Evolutionary conservation across 2,113 vertebrate species (phyloP).

Genomic region (Pleuronectes platessa): DNA sequence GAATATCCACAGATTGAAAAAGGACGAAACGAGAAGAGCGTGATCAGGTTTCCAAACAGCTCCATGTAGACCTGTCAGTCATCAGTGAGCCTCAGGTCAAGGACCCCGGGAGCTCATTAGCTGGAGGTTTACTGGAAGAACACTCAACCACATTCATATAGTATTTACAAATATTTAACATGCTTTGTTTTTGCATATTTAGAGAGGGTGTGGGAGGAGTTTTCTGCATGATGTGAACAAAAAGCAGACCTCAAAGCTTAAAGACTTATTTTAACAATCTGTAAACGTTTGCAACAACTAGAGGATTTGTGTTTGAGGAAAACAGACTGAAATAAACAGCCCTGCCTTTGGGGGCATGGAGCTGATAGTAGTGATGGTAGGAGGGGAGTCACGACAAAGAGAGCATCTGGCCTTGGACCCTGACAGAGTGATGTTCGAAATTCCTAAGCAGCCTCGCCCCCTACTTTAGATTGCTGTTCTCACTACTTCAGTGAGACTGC

Average conservation of each 20-base stretch:
- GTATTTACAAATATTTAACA: conserved; percentile 42
- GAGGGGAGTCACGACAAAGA: conserved; percentile 59
- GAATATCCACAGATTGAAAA: conserved; percentile 27
- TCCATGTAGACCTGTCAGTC: conserved; percentile 19
- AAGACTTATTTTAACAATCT: neutral
- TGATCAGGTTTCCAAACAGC: conserved; percentile 57
- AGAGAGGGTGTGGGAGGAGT: neutral
- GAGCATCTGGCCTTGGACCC: conserved; percentile 70
- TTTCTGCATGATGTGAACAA: neutral
- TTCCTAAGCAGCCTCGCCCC: conserved; percentile 70
- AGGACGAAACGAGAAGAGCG: neutral
- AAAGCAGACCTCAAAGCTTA: conserved; percentile 2
- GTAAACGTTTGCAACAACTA: neutral
- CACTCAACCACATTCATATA: conserved; percentile 18
- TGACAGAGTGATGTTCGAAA: conserved; percentile 68
- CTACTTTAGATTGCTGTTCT: conserved; percentile 37
- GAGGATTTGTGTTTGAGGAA: conserved; percentile 2
- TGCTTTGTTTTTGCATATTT: conserved; percentile 29
- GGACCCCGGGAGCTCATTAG: conserved; percentile 15
- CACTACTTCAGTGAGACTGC: conserved; percentile 41
- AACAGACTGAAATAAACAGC: neutral
- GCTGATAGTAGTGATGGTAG: conserved; percentile 21
- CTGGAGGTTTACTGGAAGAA: conserved; percentile 31
- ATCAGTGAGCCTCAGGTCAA: conserved; percentile 5
- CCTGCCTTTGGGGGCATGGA: conserved; percentile 6